A percentile compares a stretch with the other conserved stretches of the same genome.
phyloP scores from a whole-genome alignment of 1,140 invertebrate species.

The Eubasilissa regina region DNA sequence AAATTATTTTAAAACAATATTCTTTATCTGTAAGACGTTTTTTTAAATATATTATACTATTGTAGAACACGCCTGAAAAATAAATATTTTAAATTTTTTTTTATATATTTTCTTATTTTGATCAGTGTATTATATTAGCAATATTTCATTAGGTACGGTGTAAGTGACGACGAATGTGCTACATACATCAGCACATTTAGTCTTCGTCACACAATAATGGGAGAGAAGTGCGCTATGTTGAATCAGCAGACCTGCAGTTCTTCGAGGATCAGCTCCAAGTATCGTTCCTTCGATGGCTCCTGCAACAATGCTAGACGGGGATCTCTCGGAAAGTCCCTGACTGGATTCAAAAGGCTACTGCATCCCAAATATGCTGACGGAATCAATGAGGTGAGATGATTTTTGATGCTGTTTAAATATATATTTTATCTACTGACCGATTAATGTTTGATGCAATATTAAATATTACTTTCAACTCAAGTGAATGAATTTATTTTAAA shows the following conservation, averaged over 20 bases:
- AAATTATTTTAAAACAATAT: no score
- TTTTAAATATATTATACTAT: no score
- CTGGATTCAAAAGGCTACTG: slow-evolving; percentile 76
- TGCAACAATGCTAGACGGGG: slow-evolving; percentile 81
- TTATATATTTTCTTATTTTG: no score
- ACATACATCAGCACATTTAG: slow-evolving; percentile 74
- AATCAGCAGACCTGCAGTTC: slow-evolving; percentile 67
- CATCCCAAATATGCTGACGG: slow-evolving; percentile 80
- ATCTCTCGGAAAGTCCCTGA: slow-evolving; percentile 73
- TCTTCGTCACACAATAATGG: slow-evolving; percentile 71
- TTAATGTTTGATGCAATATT: no score
- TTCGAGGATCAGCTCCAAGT: slow-evolving; percentile 68
- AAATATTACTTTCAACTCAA: no score
- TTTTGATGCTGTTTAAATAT: background rate
- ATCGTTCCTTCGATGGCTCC: slow-evolving; percentile 79
- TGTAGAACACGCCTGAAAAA: no score
- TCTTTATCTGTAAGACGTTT: no score
- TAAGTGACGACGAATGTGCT: slow-evolving; percentile 73
- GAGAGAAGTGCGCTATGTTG: slow-evolving; percentile 68
- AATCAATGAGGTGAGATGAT: slow-evolving; percentile 68
- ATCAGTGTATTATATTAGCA: no score
- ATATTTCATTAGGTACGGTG: slow-evolving; percentile 68
- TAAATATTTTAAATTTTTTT: no score
- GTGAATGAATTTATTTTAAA: no score
- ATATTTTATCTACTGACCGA: no score